phyloP scores from a whole-genome alignment of 2,113 vertebrate genomes.

The Mormyrus iriodes region DNA sequence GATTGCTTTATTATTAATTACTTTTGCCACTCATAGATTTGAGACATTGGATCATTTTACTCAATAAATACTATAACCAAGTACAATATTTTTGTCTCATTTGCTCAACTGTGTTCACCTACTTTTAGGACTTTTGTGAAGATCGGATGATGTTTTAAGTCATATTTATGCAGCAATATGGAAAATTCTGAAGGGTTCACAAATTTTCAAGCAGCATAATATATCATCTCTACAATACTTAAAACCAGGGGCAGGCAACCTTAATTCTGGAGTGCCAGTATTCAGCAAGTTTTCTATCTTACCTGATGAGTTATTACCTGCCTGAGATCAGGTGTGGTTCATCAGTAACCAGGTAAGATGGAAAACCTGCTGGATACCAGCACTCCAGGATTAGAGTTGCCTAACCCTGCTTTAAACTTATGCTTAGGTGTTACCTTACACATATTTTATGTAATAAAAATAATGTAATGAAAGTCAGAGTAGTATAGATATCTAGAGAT shows the following conservation, averaged over 20 bases:
- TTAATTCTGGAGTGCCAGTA: background rate
- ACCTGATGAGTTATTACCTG: background rate
- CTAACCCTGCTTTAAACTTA: background rate
- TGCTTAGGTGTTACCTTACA: background rate
- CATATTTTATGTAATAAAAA: too few relatives aligned
- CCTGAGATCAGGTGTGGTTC: background rate
- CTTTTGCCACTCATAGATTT: too few relatives aligned
- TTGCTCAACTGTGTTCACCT: too few relatives aligned
- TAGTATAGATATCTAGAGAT: background rate
- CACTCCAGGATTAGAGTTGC: background rate
- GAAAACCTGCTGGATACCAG: background rate
- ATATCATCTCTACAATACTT: background rate
- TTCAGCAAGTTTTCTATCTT: background rate
- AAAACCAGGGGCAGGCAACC: background rate
- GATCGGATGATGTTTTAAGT: too few relatives aligned
- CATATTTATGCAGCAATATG: too few relatives aligned
- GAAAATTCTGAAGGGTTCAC: too few relatives aligned
- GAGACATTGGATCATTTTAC: too few relatives aligned
- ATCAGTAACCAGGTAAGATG: background rate
- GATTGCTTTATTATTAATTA: too few relatives aligned
- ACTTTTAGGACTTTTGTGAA: too few relatives aligned
- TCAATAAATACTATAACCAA: too few relatives aligned
- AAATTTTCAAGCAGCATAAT: too few relatives aligned
- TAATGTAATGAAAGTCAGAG: background rate
- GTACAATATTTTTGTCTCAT: too few relatives aligned